phyloP scores from a whole-genome alignment of 2,888 invertebrate genomes.

The Drosophila suboccidentalis region DNA sequence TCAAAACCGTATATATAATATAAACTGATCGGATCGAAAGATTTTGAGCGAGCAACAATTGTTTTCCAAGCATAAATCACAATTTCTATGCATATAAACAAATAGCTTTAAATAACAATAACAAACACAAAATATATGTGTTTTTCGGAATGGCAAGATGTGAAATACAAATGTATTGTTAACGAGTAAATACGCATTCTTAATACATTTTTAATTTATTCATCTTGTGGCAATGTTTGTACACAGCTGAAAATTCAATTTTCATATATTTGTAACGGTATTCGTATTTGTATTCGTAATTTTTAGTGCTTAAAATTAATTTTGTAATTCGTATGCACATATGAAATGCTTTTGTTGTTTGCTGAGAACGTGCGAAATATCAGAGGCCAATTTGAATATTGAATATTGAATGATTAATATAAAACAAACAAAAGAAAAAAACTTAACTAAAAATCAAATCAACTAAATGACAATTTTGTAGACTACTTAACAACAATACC shows the following conservation, averaged over 20 bases:
- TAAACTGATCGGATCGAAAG: conserved; percentile 31
- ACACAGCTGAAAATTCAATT: conserved; percentile 43
- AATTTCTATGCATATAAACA: conserved; percentile 69
- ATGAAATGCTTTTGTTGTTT: conserved; percentile 69
- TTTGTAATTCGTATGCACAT: conserved; percentile 44
- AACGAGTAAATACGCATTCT: conserved; percentile 38
- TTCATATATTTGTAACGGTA: conserved; percentile 32
- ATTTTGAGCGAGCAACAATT: conserved; percentile 53
- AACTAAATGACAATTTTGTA: conserved; percentile 66
- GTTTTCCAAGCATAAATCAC: conserved; percentile 73
- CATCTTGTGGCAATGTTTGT: conserved; percentile 57
- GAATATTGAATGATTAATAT: conserved; percentile 29
- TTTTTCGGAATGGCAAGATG: conserved; percentile 16
- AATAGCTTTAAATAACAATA: conserved; percentile 73
- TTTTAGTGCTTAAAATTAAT: conserved; percentile 51
- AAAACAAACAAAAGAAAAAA: conserved; percentile 21
- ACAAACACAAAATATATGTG: conserved; percentile 29
- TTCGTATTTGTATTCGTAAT: conserved; percentile 48
- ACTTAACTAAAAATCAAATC: conserved; percentile 14
- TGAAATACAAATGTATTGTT: conserved; percentile 39
- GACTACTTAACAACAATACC: conserved; percentile 59
- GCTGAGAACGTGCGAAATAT: conserved; percentile 53
- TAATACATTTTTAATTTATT: conserved; percentile 23
- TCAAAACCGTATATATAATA: conserved; percentile 26
- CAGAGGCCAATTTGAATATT: conserved; percentile 27